Percentiles rank a stretch among this genome's conserved stretches.
Conservation (phyloP, 2,797 vertebrate genomes). For the Malurus splendens region DNA sequence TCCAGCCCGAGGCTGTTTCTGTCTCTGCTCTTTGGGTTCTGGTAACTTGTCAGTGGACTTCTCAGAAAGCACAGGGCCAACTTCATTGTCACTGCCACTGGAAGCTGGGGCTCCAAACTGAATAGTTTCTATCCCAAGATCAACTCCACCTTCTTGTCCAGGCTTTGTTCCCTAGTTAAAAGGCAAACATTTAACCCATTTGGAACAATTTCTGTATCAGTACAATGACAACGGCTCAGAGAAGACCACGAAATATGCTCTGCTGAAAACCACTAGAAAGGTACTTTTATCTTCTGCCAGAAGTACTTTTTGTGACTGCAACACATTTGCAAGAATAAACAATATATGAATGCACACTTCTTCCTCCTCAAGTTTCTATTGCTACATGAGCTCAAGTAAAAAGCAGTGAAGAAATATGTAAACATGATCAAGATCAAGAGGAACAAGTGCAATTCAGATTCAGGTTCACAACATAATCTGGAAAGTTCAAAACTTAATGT, state of each 20-base stretch:
- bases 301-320: neutral
- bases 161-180: conserved; percentile 79
- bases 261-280: neutral
- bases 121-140: conserved; percentile 91
- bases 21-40: conserved; percentile 96
- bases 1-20: conserved; percentile 92
- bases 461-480: neutral
- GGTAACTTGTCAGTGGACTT: conserved; percentile 84
- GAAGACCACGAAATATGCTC: neutral
- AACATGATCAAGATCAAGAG: neutral
- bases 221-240: neutral
- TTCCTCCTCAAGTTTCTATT: neutral
- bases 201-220: neutral
- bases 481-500: neutral
- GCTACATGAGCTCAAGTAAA: neutral
- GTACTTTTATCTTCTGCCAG: neutral
- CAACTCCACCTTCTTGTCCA: conserved; percentile 79
- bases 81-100: conserved; percentile 92
- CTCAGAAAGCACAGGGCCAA: conserved; percentile 83
- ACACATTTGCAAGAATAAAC: neutral
- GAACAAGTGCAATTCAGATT: neutral
- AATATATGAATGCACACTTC: neutral
- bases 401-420: neutral
- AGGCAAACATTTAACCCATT: neutral
- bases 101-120: conserved; percentile 96